Conservation (phyloP, 2,113 vertebrate species). For the Platycercus adscitus region DNA sequence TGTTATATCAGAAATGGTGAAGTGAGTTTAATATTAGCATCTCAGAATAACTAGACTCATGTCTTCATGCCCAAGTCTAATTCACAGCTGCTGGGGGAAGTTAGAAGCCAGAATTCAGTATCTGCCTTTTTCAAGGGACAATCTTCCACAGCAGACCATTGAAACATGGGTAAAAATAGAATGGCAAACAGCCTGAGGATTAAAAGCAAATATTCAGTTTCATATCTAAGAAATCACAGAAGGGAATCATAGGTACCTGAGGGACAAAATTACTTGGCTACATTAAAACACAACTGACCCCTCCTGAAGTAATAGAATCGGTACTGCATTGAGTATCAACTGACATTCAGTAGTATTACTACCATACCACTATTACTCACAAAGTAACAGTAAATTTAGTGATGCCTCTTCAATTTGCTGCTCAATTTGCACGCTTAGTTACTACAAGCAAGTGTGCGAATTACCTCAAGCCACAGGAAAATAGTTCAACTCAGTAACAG, state of each 20-base stretch:
- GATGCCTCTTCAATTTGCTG: background rate
- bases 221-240: constrained; percentile 9
- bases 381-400: background rate
- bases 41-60: background rate
- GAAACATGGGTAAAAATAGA: background rate
- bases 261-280: constrained; percentile 6
- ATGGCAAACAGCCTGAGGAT: background rate
- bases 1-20: background rate
- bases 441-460: background rate
- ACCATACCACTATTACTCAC: background rate
- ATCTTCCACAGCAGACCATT: background rate
- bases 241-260: background rate
- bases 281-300: constrained; percentile 14
- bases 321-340: background rate
- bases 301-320: background rate
- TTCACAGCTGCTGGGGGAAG: background rate
- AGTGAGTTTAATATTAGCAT: constrained; percentile 2
- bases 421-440: background rate
- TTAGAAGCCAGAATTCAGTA: background rate
- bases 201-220: constrained; percentile 27
- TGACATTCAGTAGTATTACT: background rate
- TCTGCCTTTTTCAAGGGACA: background rate
- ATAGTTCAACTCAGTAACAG: background rate
- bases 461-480: background rate
- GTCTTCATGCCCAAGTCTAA: background rate